Percentiles rank a stretch among this genome's conserved stretches.
phyloP scores from a whole-genome alignment of 2,113 vertebrate species.

The Cyanistes caeruleus region DNA sequence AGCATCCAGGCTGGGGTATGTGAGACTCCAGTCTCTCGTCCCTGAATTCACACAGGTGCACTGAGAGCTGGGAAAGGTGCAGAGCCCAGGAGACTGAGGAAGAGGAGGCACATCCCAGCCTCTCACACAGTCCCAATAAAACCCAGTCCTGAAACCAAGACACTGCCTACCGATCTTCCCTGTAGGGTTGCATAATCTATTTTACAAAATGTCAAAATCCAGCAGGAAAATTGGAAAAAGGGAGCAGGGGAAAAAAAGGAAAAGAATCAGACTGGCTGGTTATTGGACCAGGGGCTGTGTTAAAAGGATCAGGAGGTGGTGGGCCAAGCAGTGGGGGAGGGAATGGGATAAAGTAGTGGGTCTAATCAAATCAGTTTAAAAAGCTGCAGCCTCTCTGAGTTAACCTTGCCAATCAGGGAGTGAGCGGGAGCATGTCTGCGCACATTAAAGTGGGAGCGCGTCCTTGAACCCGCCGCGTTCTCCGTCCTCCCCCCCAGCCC shows the following conservation, averaged over 20 bases:
- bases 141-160: neutral
- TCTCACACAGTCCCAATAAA: neutral
- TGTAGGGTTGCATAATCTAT: conserved; percentile 44
- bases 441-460: conserved; percentile 82
- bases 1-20: neutral
- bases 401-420: conserved; percentile 90
- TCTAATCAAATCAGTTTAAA: conserved; percentile 91
- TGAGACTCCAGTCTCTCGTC: neutral
- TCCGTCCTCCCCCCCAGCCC: conserved; percentile 40
- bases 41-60: neutral
- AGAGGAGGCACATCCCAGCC: neutral
- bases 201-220: conserved; percentile 69
- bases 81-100: neutral
- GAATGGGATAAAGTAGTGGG: conserved; percentile 74
- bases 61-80: neutral
- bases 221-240: conserved; percentile 41
- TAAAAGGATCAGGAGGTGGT: conserved; percentile 92
- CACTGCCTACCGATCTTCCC: conserved; percentile 31
- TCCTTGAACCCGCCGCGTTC: conserved; percentile 83
- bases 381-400: conserved; percentile 82
- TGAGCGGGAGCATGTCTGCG: conserved; percentile 75
- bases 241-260: neutral
- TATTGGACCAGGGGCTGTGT: conserved; percentile 71
- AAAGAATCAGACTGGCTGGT: conserved; percentile 25
- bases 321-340: conserved; percentile 58